Conservation (phyloP, 2,888 invertebrate genomes). For the Pogonocherus hispidulus region DNA sequence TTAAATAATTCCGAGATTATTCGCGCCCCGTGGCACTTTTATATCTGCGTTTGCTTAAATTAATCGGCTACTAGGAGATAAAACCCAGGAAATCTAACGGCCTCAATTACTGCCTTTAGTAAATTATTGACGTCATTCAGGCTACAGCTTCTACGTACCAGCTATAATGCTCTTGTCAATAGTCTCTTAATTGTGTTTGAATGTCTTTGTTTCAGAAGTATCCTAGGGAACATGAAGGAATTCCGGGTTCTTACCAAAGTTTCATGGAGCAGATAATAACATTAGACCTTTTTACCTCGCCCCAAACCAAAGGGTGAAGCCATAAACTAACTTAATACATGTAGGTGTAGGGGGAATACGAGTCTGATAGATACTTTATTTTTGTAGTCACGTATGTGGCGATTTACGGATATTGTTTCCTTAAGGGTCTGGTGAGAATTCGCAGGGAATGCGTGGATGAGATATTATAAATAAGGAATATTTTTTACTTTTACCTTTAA, state of each 20-base stretch:
- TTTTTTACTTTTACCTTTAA: neutral
- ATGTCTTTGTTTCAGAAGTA: conserved; percentile 39
- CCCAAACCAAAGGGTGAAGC: conserved; percentile 15
- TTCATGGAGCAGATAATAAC: conserved; percentile 34
- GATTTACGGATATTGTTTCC: conserved; percentile 26
- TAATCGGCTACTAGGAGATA: too few species aligned
- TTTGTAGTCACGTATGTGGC: conserved; percentile 24
- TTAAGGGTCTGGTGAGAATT: conserved; percentile 12
- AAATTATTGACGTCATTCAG: too few species aligned
- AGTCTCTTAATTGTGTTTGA: conserved; percentile 37
- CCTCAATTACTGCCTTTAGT: too few species aligned
- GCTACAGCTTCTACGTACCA: conserved; percentile 28
- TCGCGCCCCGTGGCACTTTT: too few species aligned
- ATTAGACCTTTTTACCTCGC: conserved; percentile 24
- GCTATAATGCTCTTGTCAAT: conserved; percentile 41
- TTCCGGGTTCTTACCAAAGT: conserved; percentile 14
- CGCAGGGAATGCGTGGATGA: neutral
- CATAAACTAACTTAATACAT: conserved; percentile 24
- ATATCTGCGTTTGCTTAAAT: too few species aligned
- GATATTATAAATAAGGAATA: conserved; percentile 7
- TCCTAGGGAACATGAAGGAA: conserved; percentile 27
- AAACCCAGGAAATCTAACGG: too few species aligned
- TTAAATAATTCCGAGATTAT: too few species aligned
- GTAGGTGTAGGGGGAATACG: conserved; percentile 5
- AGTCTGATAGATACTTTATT: conserved; percentile 19